These are phyloP conservation scores for Drosophila funebris DNA, from an alignment of 1,140 invertebrate genomes.

Conservation along the genomic window DNA sequence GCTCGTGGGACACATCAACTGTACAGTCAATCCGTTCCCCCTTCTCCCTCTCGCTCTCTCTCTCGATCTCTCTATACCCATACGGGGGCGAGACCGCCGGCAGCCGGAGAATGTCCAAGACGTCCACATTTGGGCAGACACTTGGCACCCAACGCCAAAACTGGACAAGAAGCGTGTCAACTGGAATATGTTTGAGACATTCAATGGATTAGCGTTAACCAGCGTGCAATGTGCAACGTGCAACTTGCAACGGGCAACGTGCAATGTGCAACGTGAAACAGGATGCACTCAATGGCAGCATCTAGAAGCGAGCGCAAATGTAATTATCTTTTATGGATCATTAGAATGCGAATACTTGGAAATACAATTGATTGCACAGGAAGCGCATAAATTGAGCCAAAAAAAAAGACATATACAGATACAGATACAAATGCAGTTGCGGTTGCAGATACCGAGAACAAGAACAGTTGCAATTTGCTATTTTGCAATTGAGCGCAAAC, in stretches of 20 bases:
- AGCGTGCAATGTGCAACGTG: not conserved
- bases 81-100: not conserved
- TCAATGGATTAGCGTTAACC: not conserved
- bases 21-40: not conserved
- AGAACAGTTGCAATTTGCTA: constrained; percentile 7
- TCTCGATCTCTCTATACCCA: not conserved
- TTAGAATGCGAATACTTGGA: constrained; percentile 54
- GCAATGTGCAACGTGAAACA: constrained; percentile 14
- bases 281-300: constrained; percentile 58
- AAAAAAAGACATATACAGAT: constrained; percentile 10
- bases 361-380: constrained; percentile 63
- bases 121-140: constrained; percentile 42
- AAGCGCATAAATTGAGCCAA: constrained; percentile 62
- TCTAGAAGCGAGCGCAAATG: constrained; percentile 2
- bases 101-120: constrained; percentile 23
- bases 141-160: constrained; percentile 36
- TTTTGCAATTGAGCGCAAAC: constrained; percentile 12
- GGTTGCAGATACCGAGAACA: constrained; percentile 9
- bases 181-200: not conserved
- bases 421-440: constrained; percentile 9
- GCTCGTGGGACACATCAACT: constrained; percentile 28
- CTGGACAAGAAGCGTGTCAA: constrained; percentile 51
- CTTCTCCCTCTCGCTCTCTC: not conserved
- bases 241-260: not conserved
- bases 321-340: constrained; percentile 28